Base-by-base conservation (phyloP, 2,797 vertebrate species). In the Anguilla obscura region DNA sequence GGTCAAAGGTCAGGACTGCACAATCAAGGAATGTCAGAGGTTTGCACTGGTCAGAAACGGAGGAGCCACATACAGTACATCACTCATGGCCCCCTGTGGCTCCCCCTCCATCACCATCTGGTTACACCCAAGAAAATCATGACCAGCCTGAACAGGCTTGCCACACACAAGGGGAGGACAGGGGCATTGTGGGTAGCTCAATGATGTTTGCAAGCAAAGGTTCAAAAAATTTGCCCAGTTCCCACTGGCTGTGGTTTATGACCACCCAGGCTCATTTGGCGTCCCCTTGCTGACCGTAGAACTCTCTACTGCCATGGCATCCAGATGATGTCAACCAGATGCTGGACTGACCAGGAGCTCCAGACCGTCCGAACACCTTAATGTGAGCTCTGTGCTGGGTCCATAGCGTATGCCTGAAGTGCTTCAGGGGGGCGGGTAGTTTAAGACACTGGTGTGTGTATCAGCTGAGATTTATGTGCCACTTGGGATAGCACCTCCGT, bases 381-480 rank as follows among this genome's bases (percentile, higher is more conserved):
- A n/a, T 56, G 80, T 74, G 8, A 50, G 45, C 7, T 4, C 18
- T 2, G 48, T 10, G 18, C 10, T 40, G 45, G 1, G 36, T 80
- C 14, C 76, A 71, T 27, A 14, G 9, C 1, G 27, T 12, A 8
- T 27, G 27, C n/a, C n/a, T 45, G 27, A 92, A 89, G 91, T 92
- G 90, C 90, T 89, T 63, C 87, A 27, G 79, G 54, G 86, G 21
- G 85, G 86, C 30, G 33, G 80, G 86, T 87, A 60, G 84, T 84
- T 85, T 86, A 6, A 84, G 54, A 86, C 76, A 58, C 30, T 88
- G 90, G 36, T 85, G 88, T 58, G 89, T 84, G 89, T 90, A 86
- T 93, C 92, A 87, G 90, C 91, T 91, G 91, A 93, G 92, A 94
- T 92, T 93, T 92, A 88, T 92, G 91, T 91, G 93, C 92, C 91